Base-by-base conservation (phyloP, 2,888 invertebrate genomes). In the Helicoverpa assulta region DNA sequence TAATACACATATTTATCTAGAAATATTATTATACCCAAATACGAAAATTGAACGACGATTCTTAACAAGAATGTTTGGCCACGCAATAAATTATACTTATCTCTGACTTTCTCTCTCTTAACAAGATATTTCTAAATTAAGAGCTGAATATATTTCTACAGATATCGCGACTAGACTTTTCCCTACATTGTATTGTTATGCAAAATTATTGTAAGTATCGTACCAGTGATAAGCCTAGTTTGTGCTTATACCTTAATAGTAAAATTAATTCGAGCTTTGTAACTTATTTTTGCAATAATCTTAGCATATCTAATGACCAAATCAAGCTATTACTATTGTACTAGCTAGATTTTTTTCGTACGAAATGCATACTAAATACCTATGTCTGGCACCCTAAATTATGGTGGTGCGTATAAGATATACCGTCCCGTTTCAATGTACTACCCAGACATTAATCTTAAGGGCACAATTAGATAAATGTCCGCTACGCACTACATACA, bases 401-500 rank as follows among this genome's bases (percentile, higher is more conserved):
- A 50, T 40, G 51, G 19, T 29, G 29, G 10, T 14, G 14, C 43
- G 33, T 18, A 29, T 37, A 76, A 72, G n/a, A 59, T 65, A 72
- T 52, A 69, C 52, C 0, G 55, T 18, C 43, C 52, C 60, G 6
- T 58, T 61, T 50, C 51, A 59, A 66, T 52, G 43, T 55, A 73
- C 47, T 54, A 18, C 58, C 62, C 54, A 54, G 74, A 69, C 79
- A 82, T 83, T 71, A 74, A 81, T 83, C 82, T 82, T 69, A 40
- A 57, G 43, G 54, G 57, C 78, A 53, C 70, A 80, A 78, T 83
- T 80, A 78, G 62, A 73, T 73, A 80, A 65, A 56, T 68, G 73
- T 64, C 68, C 56, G 76, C 59, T 65, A 54, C 83, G 59, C 66
- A 81, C 79, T 86, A 87, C 83, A 82, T 86, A 87, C 83, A 82